Base-by-base conservation (phyloP, 1,140 invertebrate genomes). In the Pomphorhynchus laevis region DNA sequence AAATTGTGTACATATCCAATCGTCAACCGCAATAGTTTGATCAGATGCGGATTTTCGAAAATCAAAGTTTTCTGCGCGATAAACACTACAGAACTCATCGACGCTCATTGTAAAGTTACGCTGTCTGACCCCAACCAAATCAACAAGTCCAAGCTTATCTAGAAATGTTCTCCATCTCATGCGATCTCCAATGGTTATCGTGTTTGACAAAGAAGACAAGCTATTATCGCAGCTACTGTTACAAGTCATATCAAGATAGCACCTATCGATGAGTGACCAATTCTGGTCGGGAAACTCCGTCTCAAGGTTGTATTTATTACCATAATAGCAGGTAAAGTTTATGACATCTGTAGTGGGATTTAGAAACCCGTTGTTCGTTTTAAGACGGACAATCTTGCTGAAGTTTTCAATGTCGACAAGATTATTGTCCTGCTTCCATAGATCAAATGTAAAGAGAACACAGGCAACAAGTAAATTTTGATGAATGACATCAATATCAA, bases 361-460 rank as follows among this genome's bases (percentile, higher is more conserved):
- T 17, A 16, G n/a, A 0, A 39, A 20, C 1, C 37, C 37, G 5
- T 39, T 17, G 14, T 29, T 39, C 11, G 37, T 39, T n/a, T 39
- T 39, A 20, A 39, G 27, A 29, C 24, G 37, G 27, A 39, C 27
- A 29, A 29, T 4, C 21, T 27, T 18, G 1, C 12, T 18, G 9
- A 39, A 5, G 12, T 29, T 12, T 8, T 39, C 24, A 29, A 39
- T 29, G 21, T 39, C 21, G 8, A 39, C 11, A 2, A 18, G 20
- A 16, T 29, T 18, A 16, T 23, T 33, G 12, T n/a, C n/a, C n/a
- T n/a, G n/a, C n/a, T 20, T 9, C n/a, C 1, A 40, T 11, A 20
- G 18, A 14, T 40, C 20, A 8, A 33, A 40, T n/a, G 34, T 22
- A 40, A 32, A 40, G 14, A 40, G 16, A 12, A 40, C 16, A 22